These are phyloP conservation scores for Andrena hattorfiana DNA, from an alignment of 2,888 invertebrate genomes.

Conservation along the genomic window DNA sequence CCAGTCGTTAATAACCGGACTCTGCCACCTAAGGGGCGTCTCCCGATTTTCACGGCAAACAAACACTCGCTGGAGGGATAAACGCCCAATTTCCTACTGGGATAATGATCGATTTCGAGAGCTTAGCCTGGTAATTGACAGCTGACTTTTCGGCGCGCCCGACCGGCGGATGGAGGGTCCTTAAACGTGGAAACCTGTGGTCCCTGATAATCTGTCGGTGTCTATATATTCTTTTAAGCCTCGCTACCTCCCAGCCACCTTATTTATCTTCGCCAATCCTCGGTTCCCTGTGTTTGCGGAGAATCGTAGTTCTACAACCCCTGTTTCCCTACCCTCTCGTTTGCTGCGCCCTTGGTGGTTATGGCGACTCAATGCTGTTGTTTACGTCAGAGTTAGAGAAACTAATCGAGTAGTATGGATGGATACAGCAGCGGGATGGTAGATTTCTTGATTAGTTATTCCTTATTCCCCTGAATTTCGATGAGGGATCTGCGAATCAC, in stretches of 20 bases:
- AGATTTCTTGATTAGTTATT: not conserved
- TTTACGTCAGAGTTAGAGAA: too few species aligned
- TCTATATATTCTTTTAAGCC: not conserved
- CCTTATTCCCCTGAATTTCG: not conserved
- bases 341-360: too few species aligned
- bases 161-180: conserved; percentile 45
- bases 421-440: too few species aligned
- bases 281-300: too few species aligned
- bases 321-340: too few species aligned
- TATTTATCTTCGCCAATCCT: too few species aligned
- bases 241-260: too few species aligned
- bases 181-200: conserved; percentile 63
- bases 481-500: too few species aligned
- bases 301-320: too few species aligned
- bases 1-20: conserved; percentile 54
- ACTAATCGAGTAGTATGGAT: too few species aligned
- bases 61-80: conserved; percentile 17
- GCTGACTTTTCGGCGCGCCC: conserved; percentile 68
- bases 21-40: conserved; percentile 36
- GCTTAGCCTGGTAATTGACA: conserved; percentile 77
- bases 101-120: conserved; percentile 71
- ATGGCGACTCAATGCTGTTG: too few species aligned
- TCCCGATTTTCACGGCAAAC: conserved; percentile 46
- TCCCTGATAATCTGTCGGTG: not conserved
- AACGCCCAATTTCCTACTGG: conserved; percentile 71